phyloP scores from a whole-genome alignment of 2,888 invertebrate genomes.

The Parascotia fuliginaria region DNA sequence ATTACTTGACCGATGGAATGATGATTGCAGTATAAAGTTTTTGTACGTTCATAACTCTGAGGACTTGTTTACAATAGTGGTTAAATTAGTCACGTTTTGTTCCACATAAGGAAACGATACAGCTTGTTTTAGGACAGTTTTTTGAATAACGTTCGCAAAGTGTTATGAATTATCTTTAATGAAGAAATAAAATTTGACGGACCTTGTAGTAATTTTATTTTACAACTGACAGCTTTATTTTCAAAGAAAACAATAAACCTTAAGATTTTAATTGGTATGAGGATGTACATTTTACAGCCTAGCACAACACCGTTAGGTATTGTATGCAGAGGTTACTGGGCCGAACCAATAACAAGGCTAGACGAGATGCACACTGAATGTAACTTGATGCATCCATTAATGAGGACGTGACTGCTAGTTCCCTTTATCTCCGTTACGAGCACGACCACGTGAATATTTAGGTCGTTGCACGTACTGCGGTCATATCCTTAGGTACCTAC shows the following conservation, averaged over 20 bases:
- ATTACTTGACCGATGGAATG: constrained; percentile 3
- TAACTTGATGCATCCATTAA: constrained; percentile 71
- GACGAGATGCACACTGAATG: constrained; percentile 32
- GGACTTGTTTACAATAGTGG: background rate
- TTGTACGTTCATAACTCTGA: constrained; percentile 2
- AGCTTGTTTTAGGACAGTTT: background rate
- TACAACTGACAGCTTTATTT: too few species aligned
- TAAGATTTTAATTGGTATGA: too few species aligned
- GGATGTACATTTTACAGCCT: too few species aligned
- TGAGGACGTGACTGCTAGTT: constrained; percentile 71
- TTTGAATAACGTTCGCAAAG: too few species aligned
- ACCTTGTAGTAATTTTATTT: too few species aligned
- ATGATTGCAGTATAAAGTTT: constrained; percentile 13
- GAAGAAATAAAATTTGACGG: too few species aligned
- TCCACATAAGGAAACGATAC: background rate
- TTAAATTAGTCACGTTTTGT: background rate
- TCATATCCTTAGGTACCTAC: constrained; percentile 1
- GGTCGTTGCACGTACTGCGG: constrained; percentile 31
- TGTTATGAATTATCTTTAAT: too few species aligned
- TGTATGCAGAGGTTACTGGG: constrained; percentile 30
- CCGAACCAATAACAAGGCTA: constrained; percentile 39
- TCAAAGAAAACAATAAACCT: too few species aligned
- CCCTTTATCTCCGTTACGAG: constrained; percentile 44
- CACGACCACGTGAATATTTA: constrained; percentile 36
- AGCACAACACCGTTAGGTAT: constrained; percentile 32